Percentiles rank a stretch among this genome's conserved stretches.
Evolutionary conservation across 2,888 invertebrate genomes (phyloP).

Genomic region (Mechanitis mazaeus): DNA sequence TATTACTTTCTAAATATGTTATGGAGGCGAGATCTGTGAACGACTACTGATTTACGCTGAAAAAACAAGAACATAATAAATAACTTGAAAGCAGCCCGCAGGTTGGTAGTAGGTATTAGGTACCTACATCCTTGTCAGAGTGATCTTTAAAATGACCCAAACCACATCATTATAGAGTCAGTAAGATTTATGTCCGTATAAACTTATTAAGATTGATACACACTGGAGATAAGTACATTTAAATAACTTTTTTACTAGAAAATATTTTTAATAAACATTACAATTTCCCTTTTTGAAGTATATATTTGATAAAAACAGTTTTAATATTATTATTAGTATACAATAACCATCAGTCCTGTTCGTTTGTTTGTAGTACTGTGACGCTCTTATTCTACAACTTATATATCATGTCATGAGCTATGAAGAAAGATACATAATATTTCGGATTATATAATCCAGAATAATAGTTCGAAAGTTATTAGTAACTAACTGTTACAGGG

Average conservation of each 20-base stretch:
- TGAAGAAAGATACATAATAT: too few species aligned
- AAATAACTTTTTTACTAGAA: neutral
- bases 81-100: constrained; percentile 28
- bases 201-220: constrained; percentile 21
- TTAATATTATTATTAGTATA: too few species aligned
- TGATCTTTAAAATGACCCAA: constrained; percentile 34
- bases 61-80: constrained; percentile 16
- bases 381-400: too few species aligned
- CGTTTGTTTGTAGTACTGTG: too few species aligned
- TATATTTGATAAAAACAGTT: too few species aligned
- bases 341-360: too few species aligned
- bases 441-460: too few species aligned
- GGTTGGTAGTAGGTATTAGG: constrained; percentile 24
- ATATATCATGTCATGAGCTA: too few species aligned
- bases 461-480: neutral
- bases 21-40: neutral
- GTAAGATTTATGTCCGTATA: constrained; percentile 16
- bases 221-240: too few species aligned
- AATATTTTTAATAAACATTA: neutral
- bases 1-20: too few species aligned
- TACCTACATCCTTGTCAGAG: constrained; percentile 39
- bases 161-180: constrained; percentile 38
- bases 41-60: constrained; percentile 25
- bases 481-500: neutral
- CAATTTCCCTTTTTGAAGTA: too few species aligned